Evolutionary conservation across 2,797 vertebrate genomes (phyloP).

Genomic region (Bradypus variegatus): DNA sequence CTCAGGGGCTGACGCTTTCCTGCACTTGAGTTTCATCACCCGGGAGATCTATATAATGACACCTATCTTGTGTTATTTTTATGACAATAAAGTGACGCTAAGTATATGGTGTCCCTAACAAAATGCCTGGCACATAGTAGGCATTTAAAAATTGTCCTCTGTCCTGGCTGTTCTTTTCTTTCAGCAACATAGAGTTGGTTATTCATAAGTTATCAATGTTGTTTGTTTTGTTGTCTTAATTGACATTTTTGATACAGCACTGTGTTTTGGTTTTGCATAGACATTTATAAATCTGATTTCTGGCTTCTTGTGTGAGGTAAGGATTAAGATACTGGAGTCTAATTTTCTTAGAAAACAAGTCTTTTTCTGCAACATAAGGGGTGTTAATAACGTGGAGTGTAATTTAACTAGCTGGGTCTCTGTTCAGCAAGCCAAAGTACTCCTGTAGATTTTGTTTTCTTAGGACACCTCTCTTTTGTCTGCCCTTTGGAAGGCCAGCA

Average conservation of each 20-base stretch:
- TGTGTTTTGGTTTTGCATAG: not conserved
- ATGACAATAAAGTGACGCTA: not conserved
- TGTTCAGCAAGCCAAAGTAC: not conserved
- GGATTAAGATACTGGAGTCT: not conserved
- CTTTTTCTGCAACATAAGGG: not conserved
- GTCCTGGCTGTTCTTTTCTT: not conserved
- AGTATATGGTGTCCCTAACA: not conserved
- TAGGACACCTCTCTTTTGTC: not conserved
- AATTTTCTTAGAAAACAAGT: conserved; percentile 18
- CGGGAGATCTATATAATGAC: not conserved
- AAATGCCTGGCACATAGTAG: not conserved
- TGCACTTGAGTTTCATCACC: not conserved
- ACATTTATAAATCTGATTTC: not conserved
- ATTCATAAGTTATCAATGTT: not conserved
- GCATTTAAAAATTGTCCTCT: not conserved
- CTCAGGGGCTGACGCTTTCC: not conserved
- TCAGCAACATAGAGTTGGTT: not conserved
- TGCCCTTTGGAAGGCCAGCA: not conserved
- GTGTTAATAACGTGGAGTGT: not conserved
- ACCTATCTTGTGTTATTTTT: not conserved
- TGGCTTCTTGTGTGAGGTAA: not conserved
- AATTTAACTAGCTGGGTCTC: not conserved
- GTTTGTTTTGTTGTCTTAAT: not conserved
- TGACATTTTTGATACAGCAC: not conserved
- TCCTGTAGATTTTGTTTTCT: not conserved